These are phyloP conservation scores for Neomorphus geoffroyi DNA, from an alignment of 2,797 vertebrate genomes.

Conservation along the genomic window DNA sequence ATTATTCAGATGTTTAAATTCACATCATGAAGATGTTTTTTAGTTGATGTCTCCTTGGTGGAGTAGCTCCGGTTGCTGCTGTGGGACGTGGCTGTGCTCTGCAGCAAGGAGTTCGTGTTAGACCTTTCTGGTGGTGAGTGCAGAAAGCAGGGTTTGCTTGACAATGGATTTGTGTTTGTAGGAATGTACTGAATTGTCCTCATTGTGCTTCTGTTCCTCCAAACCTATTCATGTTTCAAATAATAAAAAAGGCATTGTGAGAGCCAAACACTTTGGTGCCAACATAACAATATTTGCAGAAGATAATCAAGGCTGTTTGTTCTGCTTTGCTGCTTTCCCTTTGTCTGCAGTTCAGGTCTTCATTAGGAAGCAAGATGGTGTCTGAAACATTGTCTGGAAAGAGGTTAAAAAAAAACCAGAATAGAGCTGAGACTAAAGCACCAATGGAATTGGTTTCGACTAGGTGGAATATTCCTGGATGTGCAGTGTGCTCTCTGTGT, in stretches of 20 bases:
- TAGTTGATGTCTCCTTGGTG: background rate
- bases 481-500: background rate
- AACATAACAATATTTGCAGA: constrained; percentile 49
- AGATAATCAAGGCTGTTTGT: constrained; percentile 60
- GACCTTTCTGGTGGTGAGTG: background rate
- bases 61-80: background rate
- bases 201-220: constrained; percentile 18
- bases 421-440: background rate
- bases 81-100: background rate
- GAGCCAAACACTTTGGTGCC: constrained; percentile 13
- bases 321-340: constrained; percentile 41
- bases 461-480: background rate
- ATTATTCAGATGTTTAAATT: background rate
- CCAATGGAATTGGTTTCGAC: background rate
- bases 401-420: background rate
- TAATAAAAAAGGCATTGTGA: constrained; percentile 15
- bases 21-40: background rate
- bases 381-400: background rate
- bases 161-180: background rate
- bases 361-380: constrained; percentile 29
- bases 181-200: constrained; percentile 1
- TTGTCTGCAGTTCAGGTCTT: constrained; percentile 35
- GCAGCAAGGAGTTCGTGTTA: background rate
- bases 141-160: background rate
- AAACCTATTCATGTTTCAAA: constrained; percentile 5